Percentiles rank a stretch among this genome's conserved stretches.
Evolutionary conservation across 2,113 vertebrate species (phyloP).

Genomic region (Scortum barcoo): DNA sequence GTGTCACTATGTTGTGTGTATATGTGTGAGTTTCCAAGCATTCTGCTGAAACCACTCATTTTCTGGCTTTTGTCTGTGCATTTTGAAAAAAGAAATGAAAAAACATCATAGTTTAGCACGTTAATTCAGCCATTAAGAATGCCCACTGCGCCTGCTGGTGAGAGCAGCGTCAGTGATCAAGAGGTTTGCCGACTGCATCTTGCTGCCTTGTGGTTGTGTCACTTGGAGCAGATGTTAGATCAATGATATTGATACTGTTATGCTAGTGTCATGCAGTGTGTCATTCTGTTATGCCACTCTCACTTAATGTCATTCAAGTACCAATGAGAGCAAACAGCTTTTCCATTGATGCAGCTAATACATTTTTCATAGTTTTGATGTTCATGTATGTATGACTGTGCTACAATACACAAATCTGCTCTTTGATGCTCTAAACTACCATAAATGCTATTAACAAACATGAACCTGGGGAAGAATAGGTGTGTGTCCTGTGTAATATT

Average conservation of each 20-base stretch:
- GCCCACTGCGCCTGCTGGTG: background rate
- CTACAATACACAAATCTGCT: background rate
- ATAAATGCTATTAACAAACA: background rate
- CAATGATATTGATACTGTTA: conserved; percentile 21
- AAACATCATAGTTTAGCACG: background rate
- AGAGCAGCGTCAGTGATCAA: background rate
- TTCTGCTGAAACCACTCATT: background rate
- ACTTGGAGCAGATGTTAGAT: background rate
- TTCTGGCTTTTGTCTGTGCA: background rate
- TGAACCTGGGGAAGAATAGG: background rate
- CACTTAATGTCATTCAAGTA: conserved; percentile 4
- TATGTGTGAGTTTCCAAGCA: background rate
- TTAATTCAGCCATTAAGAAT: no score
- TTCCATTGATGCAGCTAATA: background rate
- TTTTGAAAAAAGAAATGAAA: background rate
- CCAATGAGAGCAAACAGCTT: background rate
- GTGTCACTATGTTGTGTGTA: no score
- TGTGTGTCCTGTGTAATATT: background rate
- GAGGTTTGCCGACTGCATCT: background rate
- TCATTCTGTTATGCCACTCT: background rate
- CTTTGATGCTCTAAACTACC: background rate
- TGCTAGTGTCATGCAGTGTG: background rate
- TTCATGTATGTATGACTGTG: background rate
- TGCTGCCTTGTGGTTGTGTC: background rate
- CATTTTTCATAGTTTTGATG: background rate